Evolutionary conservation across 2,888 invertebrate genomes (phyloP), one percentile per base, ranked within the genome.

Genomic region (Cataglyphis cursor): DNA sequence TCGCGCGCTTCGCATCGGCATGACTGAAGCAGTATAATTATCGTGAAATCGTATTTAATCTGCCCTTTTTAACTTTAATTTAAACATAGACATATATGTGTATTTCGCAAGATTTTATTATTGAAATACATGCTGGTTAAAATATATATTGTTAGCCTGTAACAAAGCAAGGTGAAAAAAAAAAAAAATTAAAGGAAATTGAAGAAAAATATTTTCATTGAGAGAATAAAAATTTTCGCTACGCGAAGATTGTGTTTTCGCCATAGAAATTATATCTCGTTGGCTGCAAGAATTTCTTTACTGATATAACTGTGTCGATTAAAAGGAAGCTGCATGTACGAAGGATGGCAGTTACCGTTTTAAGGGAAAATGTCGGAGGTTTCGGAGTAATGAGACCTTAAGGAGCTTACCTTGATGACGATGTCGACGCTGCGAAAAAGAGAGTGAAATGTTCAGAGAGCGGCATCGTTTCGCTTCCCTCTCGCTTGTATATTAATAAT

Each of bases 361-460:
- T 78, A 80, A 81, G 41, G n/a, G 68, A 81, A 61, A 81, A 84
- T 70, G 87, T 76, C 64, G 66, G 66, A 62, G 76, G 73, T 84
- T 75, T 66, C 44, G 24, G 9, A 24, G 31, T 68, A 68, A 59
- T 74, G 31, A 80, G 85, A 82, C 83, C 80, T 85, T 86, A 88
- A 90, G 90, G 48, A 86, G 88, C 90, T 90, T 90, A 87, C 84
- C 66, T 57, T 82, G 86, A 90, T 85, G 90, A 86, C 88, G 86
- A 85, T 82, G 84, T 89, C 84, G 83, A 80, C 89, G 87, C 66
- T 82, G 86, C 81, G 74, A 66, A 82, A 87, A 86, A 68, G 80
- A 72, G 81, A 81, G 66, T 64, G 83, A 80, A 87, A 88, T 68
- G 57, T 73, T 83, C 80, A 85, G 8, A 31, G 68, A 70, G 80